These are phyloP conservation scores for Pteronura brasiliensis DNA, from an alignment of 2,113 vertebrate species.

Conservation along the genomic window DNA sequence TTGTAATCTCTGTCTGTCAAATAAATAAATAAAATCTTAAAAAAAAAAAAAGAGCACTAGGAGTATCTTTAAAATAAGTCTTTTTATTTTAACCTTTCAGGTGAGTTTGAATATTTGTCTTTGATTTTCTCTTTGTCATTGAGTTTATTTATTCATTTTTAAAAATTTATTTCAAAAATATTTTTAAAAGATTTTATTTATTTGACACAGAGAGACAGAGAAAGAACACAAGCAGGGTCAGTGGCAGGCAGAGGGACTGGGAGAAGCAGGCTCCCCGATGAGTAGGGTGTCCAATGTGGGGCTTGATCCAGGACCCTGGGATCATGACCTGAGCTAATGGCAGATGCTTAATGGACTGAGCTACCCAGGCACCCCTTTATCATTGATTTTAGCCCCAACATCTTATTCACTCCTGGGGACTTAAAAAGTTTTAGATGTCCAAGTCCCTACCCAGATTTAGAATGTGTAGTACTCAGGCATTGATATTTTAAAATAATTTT, in stretches of 20 bases:
- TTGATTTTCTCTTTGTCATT: not conserved
- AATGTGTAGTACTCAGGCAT: not conserved
- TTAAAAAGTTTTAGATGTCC: not conserved
- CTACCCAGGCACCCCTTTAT: not conserved
- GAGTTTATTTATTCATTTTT: not conserved
- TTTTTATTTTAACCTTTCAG: conserved; percentile 17
- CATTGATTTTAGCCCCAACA: not conserved
- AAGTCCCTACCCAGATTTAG: not conserved
- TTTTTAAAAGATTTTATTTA: too few relatives aligned
- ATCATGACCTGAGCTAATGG: not conserved
- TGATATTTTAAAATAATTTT: not conserved
- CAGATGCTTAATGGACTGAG: not conserved
- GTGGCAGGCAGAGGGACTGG: too few relatives aligned
- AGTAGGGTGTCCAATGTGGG: too few relatives aligned
- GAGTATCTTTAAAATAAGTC: not conserved
- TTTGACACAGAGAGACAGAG: too few relatives aligned
- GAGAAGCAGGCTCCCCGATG: too few relatives aligned
- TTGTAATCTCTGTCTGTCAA: too few relatives aligned
- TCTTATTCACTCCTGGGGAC: not conserved
- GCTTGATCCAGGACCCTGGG: too few relatives aligned
- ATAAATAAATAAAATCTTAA: too few relatives aligned
- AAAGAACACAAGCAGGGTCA: too few relatives aligned
- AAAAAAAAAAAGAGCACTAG: too few relatives aligned
- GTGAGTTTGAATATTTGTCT: not conserved
- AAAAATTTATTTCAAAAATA: too few relatives aligned